Evolutionary conservation across 2,113 vertebrate genomes (phyloP).

Genomic region (Rhagologus leucostigma): DNA sequence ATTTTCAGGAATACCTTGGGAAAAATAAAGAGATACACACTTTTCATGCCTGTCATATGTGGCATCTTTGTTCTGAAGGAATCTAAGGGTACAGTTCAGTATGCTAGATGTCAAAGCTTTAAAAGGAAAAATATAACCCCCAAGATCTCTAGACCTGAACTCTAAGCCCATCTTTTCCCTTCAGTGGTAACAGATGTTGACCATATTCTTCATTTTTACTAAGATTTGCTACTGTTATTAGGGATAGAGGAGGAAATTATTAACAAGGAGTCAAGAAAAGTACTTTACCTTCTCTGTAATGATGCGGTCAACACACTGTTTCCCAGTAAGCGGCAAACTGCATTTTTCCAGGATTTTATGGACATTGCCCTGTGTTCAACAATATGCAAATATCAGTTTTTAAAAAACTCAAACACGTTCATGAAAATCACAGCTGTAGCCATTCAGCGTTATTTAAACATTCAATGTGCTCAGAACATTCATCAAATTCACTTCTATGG

Average conservation of each 20-base stretch:
- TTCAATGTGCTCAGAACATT: background rate
- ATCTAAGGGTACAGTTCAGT: background rate
- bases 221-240: background rate
- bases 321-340: constrained; percentile 90
- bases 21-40: background rate
- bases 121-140: background rate
- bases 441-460: background rate
- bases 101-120: background rate
- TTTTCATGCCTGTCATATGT: background rate
- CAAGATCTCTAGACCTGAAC: background rate
- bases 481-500: background rate
- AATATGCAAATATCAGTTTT: background rate
- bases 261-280: background rate
- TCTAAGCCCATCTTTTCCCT: background rate
- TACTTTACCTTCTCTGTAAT: constrained; percentile 94
- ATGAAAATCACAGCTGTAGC: background rate
- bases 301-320: constrained; percentile 93
- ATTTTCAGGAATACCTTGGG: background rate
- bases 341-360: constrained; percentile 97
- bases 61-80: background rate
- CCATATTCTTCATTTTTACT: background rate
- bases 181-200: background rate
- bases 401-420: background rate
- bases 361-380: constrained; percentile 81
- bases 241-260: background rate